Percentiles rank a stretch among this genome's conserved stretches.
These are phyloP conservation scores for Mohoua ochrocephala DNA, from an alignment of 2,113 vertebrate genomes.

Conservation along the genomic window DNA sequence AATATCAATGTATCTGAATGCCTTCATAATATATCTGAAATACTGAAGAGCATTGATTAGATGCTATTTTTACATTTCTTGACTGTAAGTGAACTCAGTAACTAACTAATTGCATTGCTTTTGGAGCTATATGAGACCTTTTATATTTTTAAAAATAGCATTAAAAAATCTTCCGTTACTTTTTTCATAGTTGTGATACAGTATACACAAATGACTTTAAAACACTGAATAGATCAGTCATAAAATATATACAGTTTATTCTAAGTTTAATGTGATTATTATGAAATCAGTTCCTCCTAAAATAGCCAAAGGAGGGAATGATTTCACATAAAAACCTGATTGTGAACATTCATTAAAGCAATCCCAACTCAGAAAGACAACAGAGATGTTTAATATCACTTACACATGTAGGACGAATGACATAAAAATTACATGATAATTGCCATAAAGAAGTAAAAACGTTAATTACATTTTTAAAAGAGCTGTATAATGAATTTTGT, in stretches of 20 bases:
- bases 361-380: background rate
- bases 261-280: background rate
- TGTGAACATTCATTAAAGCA: background rate
- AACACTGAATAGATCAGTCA: background rate
- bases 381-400: background rate
- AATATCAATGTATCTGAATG: background rate
- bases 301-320: background rate
- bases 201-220: background rate
- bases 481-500: background rate
- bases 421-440: background rate
- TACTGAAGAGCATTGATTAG: background rate
- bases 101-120: background rate
- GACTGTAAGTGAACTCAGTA: background rate
- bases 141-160: background rate
- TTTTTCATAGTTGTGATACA: background rate
- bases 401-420: background rate
- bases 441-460: background rate
- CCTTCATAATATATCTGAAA: background rate
- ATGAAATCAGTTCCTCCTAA: background rate
- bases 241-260: background rate
- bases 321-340: background rate
- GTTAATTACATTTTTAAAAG: background rate
- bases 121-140: background rate
- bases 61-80: background rate
- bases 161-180: background rate